Conservation (phyloP, 2,888 invertebrate genomes). For the Brachyptera putata region DNA sequence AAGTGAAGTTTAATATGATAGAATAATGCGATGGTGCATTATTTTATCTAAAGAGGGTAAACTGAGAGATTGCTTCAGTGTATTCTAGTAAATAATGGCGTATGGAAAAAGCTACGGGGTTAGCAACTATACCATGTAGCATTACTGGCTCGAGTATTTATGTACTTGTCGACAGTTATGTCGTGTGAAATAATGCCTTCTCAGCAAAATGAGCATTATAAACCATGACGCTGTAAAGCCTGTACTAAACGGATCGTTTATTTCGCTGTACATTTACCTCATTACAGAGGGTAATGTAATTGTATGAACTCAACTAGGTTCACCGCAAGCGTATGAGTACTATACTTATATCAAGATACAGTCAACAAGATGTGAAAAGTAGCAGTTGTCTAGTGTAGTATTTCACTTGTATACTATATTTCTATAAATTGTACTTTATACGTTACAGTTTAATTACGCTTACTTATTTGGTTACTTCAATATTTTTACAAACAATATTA, state of each 20-base stretch:
- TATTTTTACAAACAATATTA: no score
- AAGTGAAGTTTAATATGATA: conserved; percentile 6
- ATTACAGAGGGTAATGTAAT: conserved; percentile 2
- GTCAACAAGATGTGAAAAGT: no score
- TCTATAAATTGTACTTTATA: no score
- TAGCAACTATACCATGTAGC: background rate
- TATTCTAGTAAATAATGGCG: conserved; percentile 14
- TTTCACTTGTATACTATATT: no score
- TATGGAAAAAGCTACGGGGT: conserved; percentile 1
- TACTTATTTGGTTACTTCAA: no score
- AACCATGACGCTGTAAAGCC: background rate
- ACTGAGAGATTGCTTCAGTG: conserved; percentile 10
- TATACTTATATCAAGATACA: no score
- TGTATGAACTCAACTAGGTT: conserved; percentile 4
- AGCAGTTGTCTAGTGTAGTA: no score
- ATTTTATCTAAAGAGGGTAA: conserved; percentile 8
- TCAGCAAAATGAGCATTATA: background rate
- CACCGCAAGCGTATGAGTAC: background rate
- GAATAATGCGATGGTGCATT: background rate
- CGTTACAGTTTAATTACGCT: no score
- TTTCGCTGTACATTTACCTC: conserved; percentile 13
- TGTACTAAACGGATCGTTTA: conserved; percentile 10
- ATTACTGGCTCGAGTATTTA: conserved; percentile 5
- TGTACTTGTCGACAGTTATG: conserved; percentile 5
- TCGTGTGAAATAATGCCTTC: conserved; percentile 10